Base-by-base conservation (phyloP, 2,888 invertebrate genomes). In the Graphium colonna region DNA sequence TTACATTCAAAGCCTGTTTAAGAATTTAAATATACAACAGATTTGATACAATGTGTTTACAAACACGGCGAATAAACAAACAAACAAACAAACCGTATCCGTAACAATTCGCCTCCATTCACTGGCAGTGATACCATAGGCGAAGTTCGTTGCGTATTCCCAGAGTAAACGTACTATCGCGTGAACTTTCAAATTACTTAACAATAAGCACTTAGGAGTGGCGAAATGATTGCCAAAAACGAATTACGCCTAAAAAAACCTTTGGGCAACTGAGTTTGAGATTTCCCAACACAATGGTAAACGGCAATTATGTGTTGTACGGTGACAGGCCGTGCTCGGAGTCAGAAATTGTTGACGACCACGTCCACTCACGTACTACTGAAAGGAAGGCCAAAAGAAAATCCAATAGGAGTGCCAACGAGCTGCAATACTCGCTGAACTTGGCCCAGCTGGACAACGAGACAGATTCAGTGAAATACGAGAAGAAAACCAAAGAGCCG, bases 221-320 rank as follows among this genome's bases (percentile, higher is more conserved):
- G 45, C 64, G 73, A 67, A 66, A 78, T 76, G 73, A 62, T 63
- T 60, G 53, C 60, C 59, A 60, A 60, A 64, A 65, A 65, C 50
- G 57, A 61, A 42, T 61, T 63, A 61, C 47, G 58, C 49, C 57
- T 53, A 59, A 65, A 57, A 45, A 47, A 9, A 57, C 49, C 46
- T 17, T 58, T 58, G 53, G 51, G 51, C 21, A 52, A 52, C 60
- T 61, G 44, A 59, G 31, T 64, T 56, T 38, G 45, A 59, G 59
- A 54, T 52, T 50, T 51, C 54, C 56, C 57, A 42, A 53, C 60
- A 82, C 77, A 67, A 90, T 90, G 90, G 90, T 90, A 56, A 90
- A 89, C 70, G 87, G 90, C 13, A 89, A 90, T 63, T 90, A 90
- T 64, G 76, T 83, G 21, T 59, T 90, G 39, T 88, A 89, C 62